A percentile compares a stretch with the other conserved stretches of the same genome.
Evolutionary conservation across 2,888 invertebrate genomes (phyloP).

Genomic region (Exephanes ischioxanthus): DNA sequence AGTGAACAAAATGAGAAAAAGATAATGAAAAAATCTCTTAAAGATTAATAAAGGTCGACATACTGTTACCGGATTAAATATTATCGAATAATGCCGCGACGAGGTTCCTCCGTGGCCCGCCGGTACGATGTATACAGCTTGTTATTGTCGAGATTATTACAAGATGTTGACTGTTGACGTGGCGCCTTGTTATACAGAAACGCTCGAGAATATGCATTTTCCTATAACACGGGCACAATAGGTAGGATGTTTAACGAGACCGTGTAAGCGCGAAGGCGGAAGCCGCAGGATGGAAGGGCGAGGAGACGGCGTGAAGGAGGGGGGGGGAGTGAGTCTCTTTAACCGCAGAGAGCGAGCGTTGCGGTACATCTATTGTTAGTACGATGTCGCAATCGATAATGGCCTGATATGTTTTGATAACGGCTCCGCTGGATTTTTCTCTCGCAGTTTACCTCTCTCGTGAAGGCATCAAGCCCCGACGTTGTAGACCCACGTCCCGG

Average conservation of each 20-base stretch:
- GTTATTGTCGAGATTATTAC: conserved; percentile 7
- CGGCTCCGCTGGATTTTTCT: conserved; percentile 50
- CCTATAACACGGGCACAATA: conserved; percentile 34
- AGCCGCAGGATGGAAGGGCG: conserved; percentile 24
- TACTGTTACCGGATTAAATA: no score
- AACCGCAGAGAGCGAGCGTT: conserved; percentile 14
- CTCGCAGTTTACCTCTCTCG: conserved; percentile 13
- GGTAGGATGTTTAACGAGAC: conserved; percentile 26
- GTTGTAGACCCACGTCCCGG: conserved; percentile 43
- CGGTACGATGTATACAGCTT: background rate
- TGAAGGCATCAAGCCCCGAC: conserved; percentile 18
- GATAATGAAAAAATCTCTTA: background rate
- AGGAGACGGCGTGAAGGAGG: no score
- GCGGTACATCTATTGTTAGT: conserved; percentile 50
- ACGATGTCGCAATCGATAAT: conserved; percentile 50
- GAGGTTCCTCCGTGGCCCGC: background rate
- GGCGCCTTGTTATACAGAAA: background rate
- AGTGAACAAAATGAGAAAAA: background rate
- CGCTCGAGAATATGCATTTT: conserved; percentile 13
- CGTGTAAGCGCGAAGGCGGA: conserved; percentile 12
- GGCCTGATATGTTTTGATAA: conserved; percentile 60
- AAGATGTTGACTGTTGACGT: conserved; percentile 7
- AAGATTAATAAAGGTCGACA: no score
- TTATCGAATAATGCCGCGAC: background rate
- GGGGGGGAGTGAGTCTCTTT: conserved; percentile 12